These are phyloP conservation scores for Grammomys surdaster DNA, from an alignment of 2,113 vertebrate species.

Conservation along the genomic window DNA sequence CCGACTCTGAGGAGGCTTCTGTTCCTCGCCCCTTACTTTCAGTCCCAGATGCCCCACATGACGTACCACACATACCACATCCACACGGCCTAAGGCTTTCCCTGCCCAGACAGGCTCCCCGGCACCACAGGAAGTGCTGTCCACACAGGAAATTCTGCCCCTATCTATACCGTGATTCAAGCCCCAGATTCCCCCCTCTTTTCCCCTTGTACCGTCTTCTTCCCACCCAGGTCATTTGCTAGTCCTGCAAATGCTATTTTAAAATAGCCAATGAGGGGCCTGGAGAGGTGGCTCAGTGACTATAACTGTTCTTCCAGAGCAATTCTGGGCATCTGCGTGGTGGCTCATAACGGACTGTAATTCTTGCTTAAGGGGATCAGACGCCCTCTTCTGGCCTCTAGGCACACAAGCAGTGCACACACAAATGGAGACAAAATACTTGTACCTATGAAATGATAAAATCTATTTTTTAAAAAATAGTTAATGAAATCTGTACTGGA, in stretches of 20 bases:
- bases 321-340: too few species aligned
- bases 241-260: not conserved
- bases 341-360: not conserved
- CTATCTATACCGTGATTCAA: not conserved
- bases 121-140: not conserved
- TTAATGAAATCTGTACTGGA: not conserved
- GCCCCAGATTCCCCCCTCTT: not conserved
- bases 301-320: not conserved
- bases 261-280: not conserved
- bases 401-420: not conserved
- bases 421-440: not conserved
- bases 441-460: not conserved
- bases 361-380: not conserved
- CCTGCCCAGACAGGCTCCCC: not conserved
- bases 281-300: not conserved
- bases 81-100: not conserved
- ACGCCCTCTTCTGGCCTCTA: not conserved
- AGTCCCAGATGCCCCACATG: not conserved
- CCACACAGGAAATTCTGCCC: not conserved
- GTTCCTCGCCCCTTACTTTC: not conserved
- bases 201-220: fast-evolving
- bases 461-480: not conserved
- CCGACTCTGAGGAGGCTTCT: fast-evolving
- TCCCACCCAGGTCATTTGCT: fast-evolving
- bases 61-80: not conserved